Conservation (phyloP, 2,797 vertebrate species). For the Podargus strigoides region DNA sequence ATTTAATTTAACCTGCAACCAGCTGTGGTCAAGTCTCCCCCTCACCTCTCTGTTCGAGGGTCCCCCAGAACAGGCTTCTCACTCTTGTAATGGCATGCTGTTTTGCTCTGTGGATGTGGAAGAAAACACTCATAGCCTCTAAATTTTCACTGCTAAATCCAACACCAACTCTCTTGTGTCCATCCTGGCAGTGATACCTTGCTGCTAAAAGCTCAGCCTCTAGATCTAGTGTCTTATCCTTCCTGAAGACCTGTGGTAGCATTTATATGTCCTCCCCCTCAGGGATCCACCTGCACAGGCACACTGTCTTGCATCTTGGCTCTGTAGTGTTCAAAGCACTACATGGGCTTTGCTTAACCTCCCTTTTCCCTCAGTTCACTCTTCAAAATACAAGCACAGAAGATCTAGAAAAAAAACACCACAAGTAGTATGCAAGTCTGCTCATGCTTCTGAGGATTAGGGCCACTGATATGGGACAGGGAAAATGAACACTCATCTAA, state of each 20-base stretch:
- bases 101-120: background rate
- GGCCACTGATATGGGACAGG: background rate
- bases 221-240: background rate
- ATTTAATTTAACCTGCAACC: background rate
- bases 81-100: background rate
- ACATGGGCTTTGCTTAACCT: background rate
- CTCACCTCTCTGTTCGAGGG: background rate
- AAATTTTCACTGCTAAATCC: background rate
- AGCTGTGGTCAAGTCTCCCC: background rate
- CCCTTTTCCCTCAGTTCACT: background rate
- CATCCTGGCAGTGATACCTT: background rate
- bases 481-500: background rate
- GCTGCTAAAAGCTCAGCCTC: background rate
- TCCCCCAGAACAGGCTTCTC: background rate
- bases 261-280: background rate
- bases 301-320: background rate
- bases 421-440: background rate
- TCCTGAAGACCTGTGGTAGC: background rate
- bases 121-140: fast-evolving
- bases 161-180: background rate
- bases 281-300: background rate
- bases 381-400: background rate
- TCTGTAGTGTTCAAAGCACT: background rate
- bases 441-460: background rate
- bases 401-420: background rate